These are phyloP conservation scores for Beris chalybata DNA, from an alignment of 2,888 invertebrate species.

Conservation along the genomic window DNA sequence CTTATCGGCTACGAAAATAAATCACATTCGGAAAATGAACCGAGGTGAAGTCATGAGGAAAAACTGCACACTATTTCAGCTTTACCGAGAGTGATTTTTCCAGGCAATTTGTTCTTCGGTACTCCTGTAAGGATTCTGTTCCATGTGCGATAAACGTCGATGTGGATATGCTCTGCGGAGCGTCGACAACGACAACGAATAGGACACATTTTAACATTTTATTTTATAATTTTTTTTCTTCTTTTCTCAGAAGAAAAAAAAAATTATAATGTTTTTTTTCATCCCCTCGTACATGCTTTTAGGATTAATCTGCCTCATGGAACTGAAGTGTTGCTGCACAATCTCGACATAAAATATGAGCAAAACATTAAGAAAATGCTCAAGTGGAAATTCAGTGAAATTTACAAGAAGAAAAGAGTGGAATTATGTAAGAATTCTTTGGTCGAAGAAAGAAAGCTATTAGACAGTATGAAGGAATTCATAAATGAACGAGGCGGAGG, in stretches of 20 bases:
- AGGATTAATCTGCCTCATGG: constrained; percentile 21
- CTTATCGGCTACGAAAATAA: constrained; percentile 31
- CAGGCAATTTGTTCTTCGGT: constrained; percentile 34
- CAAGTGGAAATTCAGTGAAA: constrained; percentile 8
- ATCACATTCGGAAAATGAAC: constrained; percentile 32
- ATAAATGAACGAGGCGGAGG: no score
- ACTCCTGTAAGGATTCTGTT: constrained; percentile 7
- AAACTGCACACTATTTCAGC: constrained; percentile 35
- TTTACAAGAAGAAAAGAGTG: no score
- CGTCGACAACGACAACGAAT: not conserved
- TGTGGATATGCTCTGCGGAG: not conserved
- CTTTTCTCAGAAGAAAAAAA: not conserved
- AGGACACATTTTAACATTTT: constrained; percentile 22
- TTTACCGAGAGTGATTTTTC: constrained; percentile 36
- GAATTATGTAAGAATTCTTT: no score
- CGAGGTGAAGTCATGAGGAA: constrained; percentile 35
- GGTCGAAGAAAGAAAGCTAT: no score
- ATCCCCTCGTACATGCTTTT: constrained; percentile 15
- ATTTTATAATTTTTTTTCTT: not conserved
- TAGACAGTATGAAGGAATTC: no score
- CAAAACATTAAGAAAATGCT: constrained; percentile 7
- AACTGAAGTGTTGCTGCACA: constrained; percentile 23
- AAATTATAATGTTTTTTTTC: not conserved
- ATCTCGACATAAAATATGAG: constrained; percentile 14
- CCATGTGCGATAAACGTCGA: constrained; percentile 10